Conservation (phyloP, 2,888 invertebrate genomes). For the Nomada ferruginata region DNA sequence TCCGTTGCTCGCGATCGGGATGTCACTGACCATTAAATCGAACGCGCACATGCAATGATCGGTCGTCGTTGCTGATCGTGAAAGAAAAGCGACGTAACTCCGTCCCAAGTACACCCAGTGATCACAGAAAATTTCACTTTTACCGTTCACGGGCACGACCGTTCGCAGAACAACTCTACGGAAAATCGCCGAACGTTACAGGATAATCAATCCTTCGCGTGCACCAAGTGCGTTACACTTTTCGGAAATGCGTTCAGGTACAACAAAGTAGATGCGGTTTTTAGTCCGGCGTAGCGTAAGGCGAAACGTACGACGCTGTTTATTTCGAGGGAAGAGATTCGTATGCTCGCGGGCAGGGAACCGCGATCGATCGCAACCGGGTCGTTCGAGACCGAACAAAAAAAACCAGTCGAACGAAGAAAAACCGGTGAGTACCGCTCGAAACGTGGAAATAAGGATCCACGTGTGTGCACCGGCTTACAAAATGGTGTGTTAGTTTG, state of each 20-base stretch:
- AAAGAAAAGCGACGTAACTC: background rate
- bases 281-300: background rate
- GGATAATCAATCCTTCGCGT: background rate
- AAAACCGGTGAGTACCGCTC: background rate
- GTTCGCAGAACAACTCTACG: background rate
- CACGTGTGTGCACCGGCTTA: constrained; percentile 13
- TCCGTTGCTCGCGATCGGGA: background rate
- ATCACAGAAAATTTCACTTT: constrained; percentile 30
- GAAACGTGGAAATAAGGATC: background rate
- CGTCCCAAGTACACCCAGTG: background rate
- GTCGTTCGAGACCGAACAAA: background rate
- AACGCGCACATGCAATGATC: background rate
- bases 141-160: background rate
- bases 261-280: background rate
- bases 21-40: constrained; percentile 10
- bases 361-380: background rate
- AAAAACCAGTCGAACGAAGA: constrained; percentile 8
- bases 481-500: constrained; percentile 58
- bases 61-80: background rate
- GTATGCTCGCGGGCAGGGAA: background rate
- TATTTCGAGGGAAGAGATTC: background rate
- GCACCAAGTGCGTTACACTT: background rate
- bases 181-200: no score
- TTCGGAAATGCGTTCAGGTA: background rate
- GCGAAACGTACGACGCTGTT: background rate